Evolutionary conservation across 2,888 invertebrate genomes (phyloP), one percentile per base, ranked within the genome.

Genomic region (Alviniconcha strummeri): DNA sequence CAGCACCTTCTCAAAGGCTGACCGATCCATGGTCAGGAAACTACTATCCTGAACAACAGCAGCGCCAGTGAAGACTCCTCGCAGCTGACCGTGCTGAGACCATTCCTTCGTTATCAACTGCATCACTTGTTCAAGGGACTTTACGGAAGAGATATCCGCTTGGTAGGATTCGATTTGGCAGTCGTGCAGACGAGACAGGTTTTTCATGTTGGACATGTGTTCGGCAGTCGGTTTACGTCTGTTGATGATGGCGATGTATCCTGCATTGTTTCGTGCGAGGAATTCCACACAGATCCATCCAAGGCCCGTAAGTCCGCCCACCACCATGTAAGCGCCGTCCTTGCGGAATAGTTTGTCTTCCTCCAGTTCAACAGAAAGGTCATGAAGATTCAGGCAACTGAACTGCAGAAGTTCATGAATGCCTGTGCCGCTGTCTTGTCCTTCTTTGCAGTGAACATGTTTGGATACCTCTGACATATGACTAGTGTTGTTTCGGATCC

Each of bases 251-350:
- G 85, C 87, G 3, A 90, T 82, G 15, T 78, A 64, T 0, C 88
- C 88, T 64, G 90, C 91, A 5, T 88, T 88, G 17, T 78, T 79
- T 76, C 81, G 79, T 3, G 88, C 88, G 19, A 90, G 83, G n/a
- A 86, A 83, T 9, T 86, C 79, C 8, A 90, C 85, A 60, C 89
- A 85, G 52, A 88, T 87, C 90, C 90, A 90, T 1, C 91, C 91
- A 0, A 91, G 85, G 8, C 91, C 91, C 11, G 89, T 90, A 11
- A 89, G 85, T 7, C 91, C 90, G n/a, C 91, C 91, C 17, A 90
- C 88, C 17, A 90, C 86, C 13, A 91, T 72, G 76, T 91, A 91
- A 9, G 85, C 83, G 36, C 86, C 85, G 55, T 88, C 78, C 71
- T 83, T 82, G 15, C 87, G 78, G 56, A 90, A 87, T 0, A 89